Conservation (phyloP, 2,888 invertebrate species). For the Dorcus parallelipipedus region DNA sequence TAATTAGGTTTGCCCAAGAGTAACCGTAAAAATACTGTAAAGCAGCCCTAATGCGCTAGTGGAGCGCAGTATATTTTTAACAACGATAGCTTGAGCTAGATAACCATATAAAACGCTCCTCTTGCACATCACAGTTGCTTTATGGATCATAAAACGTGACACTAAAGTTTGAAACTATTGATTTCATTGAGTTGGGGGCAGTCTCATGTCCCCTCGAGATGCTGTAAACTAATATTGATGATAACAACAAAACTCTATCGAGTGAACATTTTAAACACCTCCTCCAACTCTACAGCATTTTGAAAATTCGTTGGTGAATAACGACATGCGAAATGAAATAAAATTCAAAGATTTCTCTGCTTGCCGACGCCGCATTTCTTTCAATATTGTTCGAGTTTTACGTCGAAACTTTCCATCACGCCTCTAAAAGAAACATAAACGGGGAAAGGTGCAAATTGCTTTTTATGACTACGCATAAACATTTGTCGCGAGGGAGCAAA, state of each 20-base stretch:
- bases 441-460: slow-evolving; percentile 35
- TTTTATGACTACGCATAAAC: slow-evolving; percentile 38
- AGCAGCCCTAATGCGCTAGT: slow-evolving; percentile 12
- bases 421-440: slow-evolving; percentile 25
- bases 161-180: slow-evolving; percentile 43
- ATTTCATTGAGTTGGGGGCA: slow-evolving; percentile 31
- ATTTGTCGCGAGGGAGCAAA: slow-evolving; percentile 19
- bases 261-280: too few relatives aligned
- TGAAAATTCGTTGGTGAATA: too few relatives aligned
- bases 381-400: too few relatives aligned
- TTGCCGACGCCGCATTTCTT: too few relatives aligned
- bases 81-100: slow-evolving; percentile 26
- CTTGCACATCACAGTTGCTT: slow-evolving; percentile 37
- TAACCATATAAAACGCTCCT: slow-evolving; percentile 37
- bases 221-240: slow-evolving; percentile 35
- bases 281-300: too few relatives aligned
- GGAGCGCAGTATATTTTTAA: slow-evolving; percentile 23
- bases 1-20: slow-evolving; percentile 10
- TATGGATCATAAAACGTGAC: slow-evolving; percentile 43
- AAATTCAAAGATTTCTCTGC: slow-evolving; percentile 16
- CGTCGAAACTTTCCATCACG: too few relatives aligned
- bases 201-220: slow-evolving; percentile 19
- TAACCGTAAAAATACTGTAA: slow-evolving; percentile 16
- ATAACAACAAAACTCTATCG: slow-evolving; percentile 1
- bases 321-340: slow-evolving; percentile 3